Evolutionary conservation across 1,140 invertebrate species (phyloP).

Genomic region (Leguminivora glycinivorella): DNA sequence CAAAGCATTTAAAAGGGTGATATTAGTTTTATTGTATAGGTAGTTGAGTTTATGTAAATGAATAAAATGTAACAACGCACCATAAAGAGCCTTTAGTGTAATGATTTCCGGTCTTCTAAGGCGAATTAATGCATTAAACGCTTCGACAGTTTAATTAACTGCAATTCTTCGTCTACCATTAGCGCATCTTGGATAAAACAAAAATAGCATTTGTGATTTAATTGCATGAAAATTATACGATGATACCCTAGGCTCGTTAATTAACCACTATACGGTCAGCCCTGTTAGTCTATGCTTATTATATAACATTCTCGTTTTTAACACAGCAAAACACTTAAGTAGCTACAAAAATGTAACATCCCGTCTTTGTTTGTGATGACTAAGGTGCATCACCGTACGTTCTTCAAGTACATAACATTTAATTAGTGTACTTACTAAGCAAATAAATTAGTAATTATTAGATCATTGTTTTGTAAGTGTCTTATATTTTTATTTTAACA

Average conservation of each 20-base stretch:
- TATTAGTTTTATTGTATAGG: background rate
- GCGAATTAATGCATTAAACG: background rate
- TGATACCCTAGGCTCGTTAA: slow-evolving; percentile 37
- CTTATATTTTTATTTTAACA: too few relatives aligned
- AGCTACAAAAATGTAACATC: slow-evolving; percentile 10
- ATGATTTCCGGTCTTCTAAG: background rate
- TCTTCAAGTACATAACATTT: slow-evolving; percentile 3
- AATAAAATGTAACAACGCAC: background rate
- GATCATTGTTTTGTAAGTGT: too few relatives aligned
- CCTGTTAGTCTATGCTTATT: slow-evolving; percentile 34
- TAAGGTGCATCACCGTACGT: slow-evolving; percentile 6
- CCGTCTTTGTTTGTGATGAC: slow-evolving; percentile 1
- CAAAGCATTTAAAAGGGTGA: background rate
- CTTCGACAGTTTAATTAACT: slow-evolving; percentile 26
- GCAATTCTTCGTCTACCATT: slow-evolving; percentile 24
- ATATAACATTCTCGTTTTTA: slow-evolving; percentile 30
- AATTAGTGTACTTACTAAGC: background rate
- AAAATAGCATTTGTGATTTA: slow-evolving; percentile 36
- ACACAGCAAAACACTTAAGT: slow-evolving; percentile 27
- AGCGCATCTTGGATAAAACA: slow-evolving; percentile 28
- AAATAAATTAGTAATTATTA: background rate
- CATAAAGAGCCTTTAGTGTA: background rate
- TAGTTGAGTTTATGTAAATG: background rate
- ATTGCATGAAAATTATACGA: slow-evolving; percentile 37
- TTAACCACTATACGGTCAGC: slow-evolving; percentile 33